Evolutionary conservation across 1,140 invertebrate genomes (phyloP).

Genomic region (Hormaphis cornu): DNA sequence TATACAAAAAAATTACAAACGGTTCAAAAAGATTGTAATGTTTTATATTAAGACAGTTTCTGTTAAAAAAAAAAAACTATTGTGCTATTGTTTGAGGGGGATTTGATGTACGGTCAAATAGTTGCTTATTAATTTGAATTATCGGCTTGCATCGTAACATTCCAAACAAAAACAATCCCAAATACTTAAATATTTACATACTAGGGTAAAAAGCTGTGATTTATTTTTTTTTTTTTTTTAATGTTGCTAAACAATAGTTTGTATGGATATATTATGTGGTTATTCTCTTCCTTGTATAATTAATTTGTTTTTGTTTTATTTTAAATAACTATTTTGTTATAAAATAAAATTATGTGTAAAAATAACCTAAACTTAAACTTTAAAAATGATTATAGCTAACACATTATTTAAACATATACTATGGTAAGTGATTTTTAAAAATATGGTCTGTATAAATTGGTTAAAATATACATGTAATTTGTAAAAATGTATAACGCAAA

Average conservation of each 20-base stretch:
- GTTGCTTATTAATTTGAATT: background rate
- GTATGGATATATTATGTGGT: background rate
- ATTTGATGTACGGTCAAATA: background rate
- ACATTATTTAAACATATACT: no score
- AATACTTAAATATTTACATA: background rate
- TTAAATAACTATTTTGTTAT: background rate
- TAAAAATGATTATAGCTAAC: no score
- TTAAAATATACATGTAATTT: no score
- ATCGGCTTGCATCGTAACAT: background rate
- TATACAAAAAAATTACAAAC: constrained; percentile 53
- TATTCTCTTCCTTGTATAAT: background rate
- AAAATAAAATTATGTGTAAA: background rate
- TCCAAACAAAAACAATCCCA: background rate
- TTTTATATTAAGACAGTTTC: background rate
- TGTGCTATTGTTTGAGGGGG: background rate
- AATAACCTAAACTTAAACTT: no score
- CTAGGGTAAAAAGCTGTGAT: constrained; percentile 4
- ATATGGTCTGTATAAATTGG: no score
- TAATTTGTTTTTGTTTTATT: background rate
- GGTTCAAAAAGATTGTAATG: constrained; percentile 24
- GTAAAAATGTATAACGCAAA: no score
- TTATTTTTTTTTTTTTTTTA: background rate
- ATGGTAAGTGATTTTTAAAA: no score
- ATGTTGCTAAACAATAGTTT: background rate
- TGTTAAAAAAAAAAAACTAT: background rate